Conservation (phyloP, 2,888 invertebrate species). For the Hirudinaria manillensis region DNA sequence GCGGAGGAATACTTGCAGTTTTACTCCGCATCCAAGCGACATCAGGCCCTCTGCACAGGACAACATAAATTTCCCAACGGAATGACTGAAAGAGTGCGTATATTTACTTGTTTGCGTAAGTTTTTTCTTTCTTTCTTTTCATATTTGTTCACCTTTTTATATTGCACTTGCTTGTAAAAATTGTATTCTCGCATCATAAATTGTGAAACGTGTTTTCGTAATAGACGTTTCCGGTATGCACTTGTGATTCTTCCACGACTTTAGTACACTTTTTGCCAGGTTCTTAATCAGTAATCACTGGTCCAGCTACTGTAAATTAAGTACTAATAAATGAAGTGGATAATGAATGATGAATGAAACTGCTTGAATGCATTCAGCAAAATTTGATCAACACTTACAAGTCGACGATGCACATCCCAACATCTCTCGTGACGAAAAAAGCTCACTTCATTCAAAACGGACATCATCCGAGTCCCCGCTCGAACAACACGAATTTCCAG, state of each 20-base stretch:
- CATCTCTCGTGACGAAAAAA: neutral
- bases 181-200: no score
- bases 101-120: neutral
- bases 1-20: conserved; percentile 80
- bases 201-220: no score
- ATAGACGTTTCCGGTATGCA: no score
- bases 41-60: neutral
- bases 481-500: neutral
- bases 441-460: neutral
- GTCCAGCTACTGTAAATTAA: no score
- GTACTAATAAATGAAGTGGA: no score
- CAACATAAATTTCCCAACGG: neutral
- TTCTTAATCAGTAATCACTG: no score
- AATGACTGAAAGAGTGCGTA: neutral
- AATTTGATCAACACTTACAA: conserved; percentile 7
- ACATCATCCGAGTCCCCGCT: neutral
- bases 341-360: no score
- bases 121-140: neutral
- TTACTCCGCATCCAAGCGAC: neutral
- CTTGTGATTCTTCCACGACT: no score
- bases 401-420: neutral
- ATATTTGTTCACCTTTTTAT: neutral
- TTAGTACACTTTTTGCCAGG: no score
- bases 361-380: neutral
- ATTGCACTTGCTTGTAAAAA: no score